phyloP scores from a whole-genome alignment of 2,113 vertebrate genomes.

The Leptobrachium leishanense region DNA sequence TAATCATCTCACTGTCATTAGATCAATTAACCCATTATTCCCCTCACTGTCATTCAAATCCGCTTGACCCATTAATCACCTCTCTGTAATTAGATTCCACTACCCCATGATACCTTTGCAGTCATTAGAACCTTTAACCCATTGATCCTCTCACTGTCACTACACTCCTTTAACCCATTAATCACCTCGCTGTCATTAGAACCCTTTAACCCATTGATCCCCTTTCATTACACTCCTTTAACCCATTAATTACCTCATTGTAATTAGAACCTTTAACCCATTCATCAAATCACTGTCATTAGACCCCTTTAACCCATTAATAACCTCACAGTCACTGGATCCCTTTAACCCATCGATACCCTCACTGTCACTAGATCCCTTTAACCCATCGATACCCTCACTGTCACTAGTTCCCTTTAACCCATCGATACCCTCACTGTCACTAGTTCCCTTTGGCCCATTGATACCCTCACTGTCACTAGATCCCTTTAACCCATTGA shows the following conservation, averaged over 20 bases:
- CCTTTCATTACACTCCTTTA: neutral
- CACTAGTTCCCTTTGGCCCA: neutral
- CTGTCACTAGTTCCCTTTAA: neutral
- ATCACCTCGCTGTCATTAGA: neutral
- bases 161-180: neutral
- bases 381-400: no score
- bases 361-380: no score
- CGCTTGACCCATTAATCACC: neutral
- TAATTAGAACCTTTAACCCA: neutral
- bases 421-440: neutral
- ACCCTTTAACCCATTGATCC: neutral
- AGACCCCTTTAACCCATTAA: neutral
- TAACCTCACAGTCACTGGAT: no score
- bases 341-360: no score
- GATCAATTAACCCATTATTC: no score
- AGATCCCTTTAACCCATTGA: constrained; percentile 20
- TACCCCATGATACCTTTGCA: no score
- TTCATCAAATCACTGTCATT: neutral
- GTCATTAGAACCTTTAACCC: neutral
- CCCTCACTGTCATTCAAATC: no score
- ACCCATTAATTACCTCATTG: neutral
- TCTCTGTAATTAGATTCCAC: no score
- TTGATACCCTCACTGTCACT: no score
- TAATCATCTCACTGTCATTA: no score
- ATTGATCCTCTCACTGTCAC: neutral